phyloP scores from a whole-genome alignment of 2,888 invertebrate species.

The Zygogramma bicolorata region DNA sequence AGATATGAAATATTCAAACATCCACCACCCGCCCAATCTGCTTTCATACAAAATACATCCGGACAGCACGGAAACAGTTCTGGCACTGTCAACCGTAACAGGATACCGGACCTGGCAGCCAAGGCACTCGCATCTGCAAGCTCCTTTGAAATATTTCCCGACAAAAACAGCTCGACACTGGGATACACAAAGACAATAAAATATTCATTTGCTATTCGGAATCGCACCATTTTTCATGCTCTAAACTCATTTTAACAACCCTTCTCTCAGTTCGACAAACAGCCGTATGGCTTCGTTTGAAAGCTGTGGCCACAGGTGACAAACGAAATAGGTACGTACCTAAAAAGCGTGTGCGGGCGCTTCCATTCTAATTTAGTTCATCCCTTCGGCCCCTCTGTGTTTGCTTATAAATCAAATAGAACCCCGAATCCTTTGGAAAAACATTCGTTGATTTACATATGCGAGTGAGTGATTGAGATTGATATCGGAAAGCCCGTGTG shows the following conservation, averaged over 20 bases:
- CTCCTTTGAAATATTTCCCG: neutral
- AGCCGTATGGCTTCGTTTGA: neutral
- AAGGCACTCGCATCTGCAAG: neutral
- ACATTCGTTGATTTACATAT: conserved; percentile 34
- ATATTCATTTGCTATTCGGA: neutral
- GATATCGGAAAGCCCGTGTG: conserved; percentile 2
- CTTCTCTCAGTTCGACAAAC: conserved; percentile 1
- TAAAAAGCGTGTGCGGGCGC: conserved; percentile 24
- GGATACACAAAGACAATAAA: neutral
- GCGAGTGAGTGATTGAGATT: conserved; percentile 26
- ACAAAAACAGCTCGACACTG: neutral
- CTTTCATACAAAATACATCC: too few relatives aligned
- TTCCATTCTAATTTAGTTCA: conserved; percentile 35
- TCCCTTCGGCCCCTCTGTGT: conserved; percentile 33
- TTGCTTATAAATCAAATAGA: conserved; percentile 41
- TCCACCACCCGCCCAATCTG: too few relatives aligned
- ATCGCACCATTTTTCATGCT: neutral
- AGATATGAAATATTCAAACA: too few relatives aligned
- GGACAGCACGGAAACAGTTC: too few relatives aligned
- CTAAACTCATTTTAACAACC: neutral
- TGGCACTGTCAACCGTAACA: too few relatives aligned
- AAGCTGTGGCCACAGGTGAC: conserved; percentile 35
- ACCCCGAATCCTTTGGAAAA: conserved; percentile 35
- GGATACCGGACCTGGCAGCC: too few relatives aligned
- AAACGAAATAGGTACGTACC: conserved; percentile 27